Evolutionary conservation across 2,888 invertebrate species (phyloP).

Genomic region (Trachelus stipa): DNA sequence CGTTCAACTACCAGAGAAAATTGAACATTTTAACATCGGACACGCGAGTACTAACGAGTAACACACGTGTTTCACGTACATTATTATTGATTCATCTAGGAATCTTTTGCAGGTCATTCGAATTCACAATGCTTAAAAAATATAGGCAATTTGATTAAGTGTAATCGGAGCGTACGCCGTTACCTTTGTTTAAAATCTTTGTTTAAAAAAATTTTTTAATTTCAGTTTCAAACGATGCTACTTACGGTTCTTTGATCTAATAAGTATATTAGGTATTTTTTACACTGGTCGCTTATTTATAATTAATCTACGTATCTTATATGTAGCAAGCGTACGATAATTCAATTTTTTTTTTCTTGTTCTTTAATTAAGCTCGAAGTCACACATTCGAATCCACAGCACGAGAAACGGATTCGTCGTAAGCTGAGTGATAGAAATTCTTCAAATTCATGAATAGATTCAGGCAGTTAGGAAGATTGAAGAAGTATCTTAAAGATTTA

Average conservation of each 20-base stretch:
- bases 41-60: neutral
- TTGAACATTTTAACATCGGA: neutral
- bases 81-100: neutral
- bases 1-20: neutral
- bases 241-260: neutral
- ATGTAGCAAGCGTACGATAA: conserved; percentile 2
- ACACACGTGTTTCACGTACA: neutral
- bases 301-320: neutral
- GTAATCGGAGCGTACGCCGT: neutral
- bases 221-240: neutral
- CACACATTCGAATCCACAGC: neutral
- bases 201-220: neutral
- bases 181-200: too few relatives aligned
- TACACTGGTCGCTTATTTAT: neutral
- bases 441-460: neutral
- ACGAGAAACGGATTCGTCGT: neutral
- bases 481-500: neutral
- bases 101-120: neutral
- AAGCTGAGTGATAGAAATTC: neutral
- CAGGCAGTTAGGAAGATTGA: neutral
- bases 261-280: neutral
- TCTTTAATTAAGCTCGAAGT: conserved; percentile 1
- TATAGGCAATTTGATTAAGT: neutral
- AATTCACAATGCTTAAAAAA: neutral
- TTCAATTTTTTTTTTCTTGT: conserved; percentile 7